A percentile compares a stretch with the other conserved stretches of the same genome.
phyloP scores from a whole-genome alignment of 1,140 invertebrate genomes.

The Chironomus striatipennis region DNA sequence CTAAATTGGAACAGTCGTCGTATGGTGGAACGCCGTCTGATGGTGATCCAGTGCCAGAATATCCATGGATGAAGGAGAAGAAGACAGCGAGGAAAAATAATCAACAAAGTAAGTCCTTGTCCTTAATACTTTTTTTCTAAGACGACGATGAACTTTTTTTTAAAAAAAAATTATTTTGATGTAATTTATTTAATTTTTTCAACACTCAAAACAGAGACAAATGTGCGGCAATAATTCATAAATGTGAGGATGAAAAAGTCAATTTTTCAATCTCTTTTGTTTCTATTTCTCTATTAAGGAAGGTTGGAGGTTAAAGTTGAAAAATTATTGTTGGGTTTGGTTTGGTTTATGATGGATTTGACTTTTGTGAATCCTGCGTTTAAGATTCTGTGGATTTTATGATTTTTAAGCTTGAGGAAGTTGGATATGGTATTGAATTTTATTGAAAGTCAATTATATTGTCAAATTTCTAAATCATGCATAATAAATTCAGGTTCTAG shows the following conservation, averaged over 20 bases:
- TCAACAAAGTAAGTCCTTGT: conserved; percentile 54
- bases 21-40: conserved; percentile 46
- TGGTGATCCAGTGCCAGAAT: conserved; percentile 73
- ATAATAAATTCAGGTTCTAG: too few relatives aligned
- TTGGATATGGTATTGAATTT: too few relatives aligned
- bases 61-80: conserved; percentile 97
- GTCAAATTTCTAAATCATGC: too few relatives aligned
- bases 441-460: too few relatives aligned
- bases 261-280: neutral
- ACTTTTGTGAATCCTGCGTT: too few relatives aligned
- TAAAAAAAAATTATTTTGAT: neutral
- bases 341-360: too few relatives aligned
- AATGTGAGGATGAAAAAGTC: neutral
- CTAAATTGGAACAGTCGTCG: conserved; percentile 42
- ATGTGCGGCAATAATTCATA: neutral
- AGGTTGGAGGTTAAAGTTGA: too few relatives aligned
- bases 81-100: conserved; percentile 83
- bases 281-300: too few relatives aligned
- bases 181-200: conserved; percentile 10
- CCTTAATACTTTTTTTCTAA: conserved; percentile 1
- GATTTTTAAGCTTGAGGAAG: too few relatives aligned
- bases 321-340: too few relatives aligned
- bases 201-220: neutral
- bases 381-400: too few relatives aligned
- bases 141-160: conserved; percentile 29